phyloP scores from a whole-genome alignment of 2,888 invertebrate genomes.

The Agrochola lota region DNA sequence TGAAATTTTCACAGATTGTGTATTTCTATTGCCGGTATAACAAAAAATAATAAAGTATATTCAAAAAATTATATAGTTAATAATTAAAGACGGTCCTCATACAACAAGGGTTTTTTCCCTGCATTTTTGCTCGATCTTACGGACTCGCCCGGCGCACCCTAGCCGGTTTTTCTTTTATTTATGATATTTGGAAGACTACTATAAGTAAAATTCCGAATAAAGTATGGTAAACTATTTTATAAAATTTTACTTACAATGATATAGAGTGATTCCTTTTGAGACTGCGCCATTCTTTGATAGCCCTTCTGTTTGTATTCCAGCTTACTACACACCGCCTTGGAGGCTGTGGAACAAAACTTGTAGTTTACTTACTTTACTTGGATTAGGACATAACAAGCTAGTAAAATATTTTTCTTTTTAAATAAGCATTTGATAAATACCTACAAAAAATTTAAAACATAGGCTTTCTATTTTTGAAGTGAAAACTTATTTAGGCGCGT shows the following conservation, averaged over 20 bases:
- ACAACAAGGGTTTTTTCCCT: no score
- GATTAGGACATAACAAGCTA: not conserved
- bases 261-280: constrained; percentile 91
- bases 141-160: no score
- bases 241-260: constrained; percentile 86
- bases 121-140: no score
- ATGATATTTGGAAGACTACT: not conserved
- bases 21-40: no score
- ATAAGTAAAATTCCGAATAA: not conserved
- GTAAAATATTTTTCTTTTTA: not conserved
- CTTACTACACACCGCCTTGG: constrained; percentile 84
- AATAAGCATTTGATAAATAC: not conserved
- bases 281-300: constrained; percentile 87
- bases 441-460: not conserved
- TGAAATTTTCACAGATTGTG: no score
- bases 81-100: no score
- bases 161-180: not conserved
- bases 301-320: constrained; percentile 83
- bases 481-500: no score
- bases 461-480: no score
- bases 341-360: constrained; percentile 72
- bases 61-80: no score
- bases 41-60: no score
- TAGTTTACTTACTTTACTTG: not conserved
- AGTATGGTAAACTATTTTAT: not conserved